Percentiles rank a stretch among this genome's conserved stretches.
Conservation (phyloP, 2,888 invertebrate species). For the Micoletzkya japonica region DNA sequence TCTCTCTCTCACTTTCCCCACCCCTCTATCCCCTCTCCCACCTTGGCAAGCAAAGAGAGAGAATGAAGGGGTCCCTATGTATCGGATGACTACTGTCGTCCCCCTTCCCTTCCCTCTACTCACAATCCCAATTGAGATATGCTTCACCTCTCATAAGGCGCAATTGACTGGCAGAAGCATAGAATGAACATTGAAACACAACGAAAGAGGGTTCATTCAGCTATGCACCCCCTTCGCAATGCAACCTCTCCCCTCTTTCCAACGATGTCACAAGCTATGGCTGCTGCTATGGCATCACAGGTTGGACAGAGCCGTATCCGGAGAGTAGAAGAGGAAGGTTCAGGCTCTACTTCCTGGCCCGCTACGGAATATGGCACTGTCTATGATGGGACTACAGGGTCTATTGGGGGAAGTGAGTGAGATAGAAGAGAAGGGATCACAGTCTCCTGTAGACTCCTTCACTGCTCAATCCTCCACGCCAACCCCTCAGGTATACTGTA, state of each 20-base stretch:
- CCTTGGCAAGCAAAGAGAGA: background rate
- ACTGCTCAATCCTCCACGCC: background rate
- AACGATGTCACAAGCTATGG: background rate
- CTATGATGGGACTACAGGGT: conserved; percentile 25
- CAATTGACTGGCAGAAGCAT: background rate
- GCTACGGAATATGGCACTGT: conserved; percentile 20
- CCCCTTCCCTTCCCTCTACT: conserved; percentile 7
- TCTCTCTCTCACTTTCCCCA: background rate
- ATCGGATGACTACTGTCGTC: conserved; percentile 15
- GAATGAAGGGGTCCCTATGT: background rate
- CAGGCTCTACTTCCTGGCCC: conserved; percentile 8
- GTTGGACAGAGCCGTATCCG: background rate
- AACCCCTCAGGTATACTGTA: conserved; percentile 1
- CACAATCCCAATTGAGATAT: background rate
- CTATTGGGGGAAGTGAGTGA: background rate
- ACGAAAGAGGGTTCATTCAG: background rate
- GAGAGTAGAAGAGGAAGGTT: background rate
- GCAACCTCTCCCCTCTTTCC: conserved; percentile 6
- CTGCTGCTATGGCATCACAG: conserved; percentile 19
- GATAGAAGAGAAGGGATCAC: background rate
- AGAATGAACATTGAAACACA: too few species aligned
- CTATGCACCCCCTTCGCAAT: too few species aligned
- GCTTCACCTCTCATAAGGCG: background rate
- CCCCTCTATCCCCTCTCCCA: background rate
- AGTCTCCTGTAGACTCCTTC: background rate